Percentiles rank a stretch among this genome's conserved stretches.
Evolutionary conservation across 2,888 invertebrate species (phyloP).

Genomic region (Biston betularia): DNA sequence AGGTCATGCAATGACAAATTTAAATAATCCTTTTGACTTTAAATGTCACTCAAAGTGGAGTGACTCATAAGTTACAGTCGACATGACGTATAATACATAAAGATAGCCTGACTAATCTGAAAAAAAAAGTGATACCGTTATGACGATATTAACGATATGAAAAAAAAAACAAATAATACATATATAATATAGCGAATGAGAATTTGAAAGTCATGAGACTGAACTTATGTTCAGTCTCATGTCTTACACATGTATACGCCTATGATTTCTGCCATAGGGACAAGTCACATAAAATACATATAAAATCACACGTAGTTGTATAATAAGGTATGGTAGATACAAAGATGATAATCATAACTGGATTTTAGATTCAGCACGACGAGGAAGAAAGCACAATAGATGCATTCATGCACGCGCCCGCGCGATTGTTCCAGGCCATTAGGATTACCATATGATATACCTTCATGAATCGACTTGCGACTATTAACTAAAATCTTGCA

Average conservation of each 20-base stretch:
- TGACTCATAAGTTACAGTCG: neutral
- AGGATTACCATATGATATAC: slow-evolving; percentile 31
- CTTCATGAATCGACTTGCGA: slow-evolving; percentile 9
- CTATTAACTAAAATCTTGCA: slow-evolving; percentile 30
- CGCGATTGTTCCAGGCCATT: slow-evolving; percentile 3
- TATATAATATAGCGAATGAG: neutral
- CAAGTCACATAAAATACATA: neutral
- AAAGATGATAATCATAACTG: neutral
- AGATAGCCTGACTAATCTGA: slow-evolving; percentile 4
- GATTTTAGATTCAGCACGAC: slow-evolving; percentile 21
- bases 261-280: no score
- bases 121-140: slow-evolving; percentile 5
- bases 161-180: neutral
- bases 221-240: no score
- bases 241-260: no score
- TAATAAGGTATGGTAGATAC: no score
- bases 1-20: slow-evolving; percentile 3
- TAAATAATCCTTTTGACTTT: slow-evolving; percentile 5
- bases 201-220: no score
- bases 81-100: neutral
- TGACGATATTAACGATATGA: neutral
- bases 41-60: neutral
- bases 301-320: neutral
- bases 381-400: slow-evolving; percentile 44
- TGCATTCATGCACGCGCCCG: slow-evolving; percentile 58